Percentiles rank a stretch among this genome's conserved stretches.
phyloP scores from a whole-genome alignment of 1,140 invertebrate species.

The Drosophila sproati region DNA sequence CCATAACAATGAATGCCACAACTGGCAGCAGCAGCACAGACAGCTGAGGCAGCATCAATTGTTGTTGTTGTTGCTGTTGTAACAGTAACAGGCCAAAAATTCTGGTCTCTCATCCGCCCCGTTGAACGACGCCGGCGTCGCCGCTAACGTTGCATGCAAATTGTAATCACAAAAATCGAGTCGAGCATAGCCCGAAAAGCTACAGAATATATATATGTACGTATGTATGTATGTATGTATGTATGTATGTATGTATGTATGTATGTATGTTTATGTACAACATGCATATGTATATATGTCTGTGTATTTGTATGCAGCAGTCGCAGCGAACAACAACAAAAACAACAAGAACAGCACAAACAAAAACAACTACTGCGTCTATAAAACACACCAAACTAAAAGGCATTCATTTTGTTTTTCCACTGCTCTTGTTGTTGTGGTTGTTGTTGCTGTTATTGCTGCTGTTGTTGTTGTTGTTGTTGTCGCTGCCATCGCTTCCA shows the following conservation, averaged over 20 bases:
- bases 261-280: conserved; percentile 11
- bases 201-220: conserved; percentile 12
- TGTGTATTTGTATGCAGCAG: conserved; percentile 33
- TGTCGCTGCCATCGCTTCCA: conserved; percentile 56
- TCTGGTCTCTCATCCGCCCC: conserved; percentile 63
- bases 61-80: conserved; percentile 20
- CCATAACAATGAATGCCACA: conserved; percentile 44
- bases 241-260: conserved; percentile 7
- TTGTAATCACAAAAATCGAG: conserved; percentile 69
- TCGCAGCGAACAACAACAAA: conserved; percentile 19
- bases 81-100: conserved; percentile 21
- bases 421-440: conserved; percentile 43
- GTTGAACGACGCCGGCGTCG: conserved; percentile 38
- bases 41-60: conserved; percentile 24
- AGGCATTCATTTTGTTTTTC: conserved; percentile 78
- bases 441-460: conserved; percentile 23
- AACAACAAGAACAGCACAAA: conserved; percentile 29
- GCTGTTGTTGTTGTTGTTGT: conserved; percentile 18
- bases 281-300: conserved; percentile 1
- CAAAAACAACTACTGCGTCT: conserved; percentile 29
- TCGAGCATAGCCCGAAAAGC: conserved; percentile 37
- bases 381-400: conserved; percentile 53
- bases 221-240: conserved; percentile 3
- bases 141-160: conserved; percentile 69
- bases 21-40: neutral